Conservation (phyloP, 2,113 vertebrate species). For the Emberiza fucata region DNA sequence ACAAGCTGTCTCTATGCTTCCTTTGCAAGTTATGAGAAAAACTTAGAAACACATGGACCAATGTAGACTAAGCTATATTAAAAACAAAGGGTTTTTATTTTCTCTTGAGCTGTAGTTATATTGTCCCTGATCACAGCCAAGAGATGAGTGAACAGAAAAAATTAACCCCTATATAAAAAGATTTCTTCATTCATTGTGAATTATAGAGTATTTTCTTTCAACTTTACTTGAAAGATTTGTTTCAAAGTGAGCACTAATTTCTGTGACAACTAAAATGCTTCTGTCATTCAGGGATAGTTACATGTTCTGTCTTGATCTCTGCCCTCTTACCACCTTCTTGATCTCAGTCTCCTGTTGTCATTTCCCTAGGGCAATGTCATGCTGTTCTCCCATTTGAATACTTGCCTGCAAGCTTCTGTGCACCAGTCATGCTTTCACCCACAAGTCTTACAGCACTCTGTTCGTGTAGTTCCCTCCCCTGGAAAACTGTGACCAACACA, state of each 20-base stretch:
- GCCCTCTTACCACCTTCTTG: neutral
- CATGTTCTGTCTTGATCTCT: neutral
- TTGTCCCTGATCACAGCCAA: neutral
- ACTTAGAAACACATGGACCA: neutral
- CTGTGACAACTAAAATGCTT: neutral
- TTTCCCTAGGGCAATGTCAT: neutral
- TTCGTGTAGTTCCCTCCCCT: neutral
- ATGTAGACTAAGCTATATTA: neutral
- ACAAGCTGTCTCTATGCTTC: neutral
- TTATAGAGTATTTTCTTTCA: neutral
- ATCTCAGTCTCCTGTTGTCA: neutral
- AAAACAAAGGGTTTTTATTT: neutral
- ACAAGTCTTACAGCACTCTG: neutral
- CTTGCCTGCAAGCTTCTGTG: neutral
- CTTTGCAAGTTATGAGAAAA: slow-evolving; percentile 4
- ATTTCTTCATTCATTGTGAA: neutral
- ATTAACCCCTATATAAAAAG: neutral
- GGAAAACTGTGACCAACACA: neutral
- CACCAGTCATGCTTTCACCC: neutral
- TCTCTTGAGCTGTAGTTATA: neutral
- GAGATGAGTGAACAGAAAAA: neutral
- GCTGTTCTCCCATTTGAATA: neutral
- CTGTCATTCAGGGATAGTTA: neutral
- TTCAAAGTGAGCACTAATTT: neutral
- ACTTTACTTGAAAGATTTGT: neutral